Evolutionary conservation across 2,888 invertebrate species (phyloP), one percentile per base, ranked within the genome.

Genomic region (Caenorhabditis angaria): DNA sequence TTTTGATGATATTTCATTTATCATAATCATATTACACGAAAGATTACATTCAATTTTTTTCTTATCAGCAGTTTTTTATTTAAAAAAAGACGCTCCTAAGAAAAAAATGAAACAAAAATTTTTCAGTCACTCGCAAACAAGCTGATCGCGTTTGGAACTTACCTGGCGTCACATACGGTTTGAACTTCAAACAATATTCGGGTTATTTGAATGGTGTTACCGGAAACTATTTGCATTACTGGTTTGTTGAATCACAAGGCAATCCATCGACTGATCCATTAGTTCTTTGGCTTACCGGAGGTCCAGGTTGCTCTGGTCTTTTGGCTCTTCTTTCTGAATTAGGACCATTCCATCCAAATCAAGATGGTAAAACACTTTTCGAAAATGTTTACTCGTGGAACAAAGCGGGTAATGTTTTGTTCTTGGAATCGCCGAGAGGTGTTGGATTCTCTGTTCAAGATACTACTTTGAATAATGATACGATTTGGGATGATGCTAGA

Each of bases 401-500:
- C 63, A 88, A 87, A 78, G 87, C 84, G 29, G 73, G 89, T 20
- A 90, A 90, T 80, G 87, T 90, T 72, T 61, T 90, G 58, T 90
- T 88, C 81, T 74, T 90, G 69, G 90, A 90, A 80, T 87, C 90
- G 1, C 90, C 90, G 28, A 88, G 89, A 32, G 89, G 89, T 61
- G 90, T 90, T 57, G 90, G 90, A 1, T 90, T 88, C 81, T 90
- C 90, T 10, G 77, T 75, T 27, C 81, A 82, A 69, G 71, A 82
- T 54, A 27, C n/a, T 32, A 75, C 65, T n/a, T 61, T 77, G 61
- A 80, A 82, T 61, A 70, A 65, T 41, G 81, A 82, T 56, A 61
- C 64, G 3, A 61, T 65, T 35, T 81, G 73, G 67, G 71, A 81
- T 54, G 81, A 81, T 51, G 62, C 72, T n/a, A 77, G 73, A 69